A percentile compares a stretch with the other conserved stretches of the same genome.
These are phyloP conservation scores for Cyanoramphus novaezelandiae DNA, from an alignment of 2,113 vertebrate species.

Conservation along the genomic window DNA sequence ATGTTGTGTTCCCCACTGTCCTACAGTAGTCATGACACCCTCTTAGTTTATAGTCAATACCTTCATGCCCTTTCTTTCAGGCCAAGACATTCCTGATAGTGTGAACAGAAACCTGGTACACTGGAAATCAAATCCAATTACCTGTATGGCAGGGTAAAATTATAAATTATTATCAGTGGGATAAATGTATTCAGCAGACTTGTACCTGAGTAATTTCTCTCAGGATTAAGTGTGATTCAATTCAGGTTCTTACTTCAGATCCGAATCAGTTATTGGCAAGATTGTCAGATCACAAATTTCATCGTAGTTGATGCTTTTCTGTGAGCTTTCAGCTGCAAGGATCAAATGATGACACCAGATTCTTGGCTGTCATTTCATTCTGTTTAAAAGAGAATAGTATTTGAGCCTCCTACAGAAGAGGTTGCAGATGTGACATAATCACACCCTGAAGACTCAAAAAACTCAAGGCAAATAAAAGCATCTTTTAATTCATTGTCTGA, in stretches of 20 bases:
- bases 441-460: neutral
- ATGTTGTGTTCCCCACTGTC: neutral
- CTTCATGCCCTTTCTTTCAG: neutral
- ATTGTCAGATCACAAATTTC: neutral
- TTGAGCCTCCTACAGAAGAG: neutral
- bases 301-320: neutral
- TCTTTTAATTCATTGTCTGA: neutral
- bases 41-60: neutral
- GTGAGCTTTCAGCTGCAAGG: neutral
- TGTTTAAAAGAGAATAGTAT: neutral
- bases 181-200: neutral
- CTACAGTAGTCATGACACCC: neutral
- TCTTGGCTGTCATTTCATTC: neutral
- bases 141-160: neutral
- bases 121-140: constrained; percentile 24
- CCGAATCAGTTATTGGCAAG: neutral
- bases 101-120: neutral
- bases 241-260: constrained; percentile 8
- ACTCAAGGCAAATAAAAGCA: neutral
- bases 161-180: constrained; percentile 12
- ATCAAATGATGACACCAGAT: neutral
- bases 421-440: neutral
- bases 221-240: neutral
- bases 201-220: neutral
- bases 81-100: neutral